A percentile compares a stretch with the other conserved stretches of the same genome.
These are phyloP conservation scores for Eleutherodactylus coqui DNA, from an alignment of 2,797 vertebrate species.

Conservation along the genomic window DNA sequence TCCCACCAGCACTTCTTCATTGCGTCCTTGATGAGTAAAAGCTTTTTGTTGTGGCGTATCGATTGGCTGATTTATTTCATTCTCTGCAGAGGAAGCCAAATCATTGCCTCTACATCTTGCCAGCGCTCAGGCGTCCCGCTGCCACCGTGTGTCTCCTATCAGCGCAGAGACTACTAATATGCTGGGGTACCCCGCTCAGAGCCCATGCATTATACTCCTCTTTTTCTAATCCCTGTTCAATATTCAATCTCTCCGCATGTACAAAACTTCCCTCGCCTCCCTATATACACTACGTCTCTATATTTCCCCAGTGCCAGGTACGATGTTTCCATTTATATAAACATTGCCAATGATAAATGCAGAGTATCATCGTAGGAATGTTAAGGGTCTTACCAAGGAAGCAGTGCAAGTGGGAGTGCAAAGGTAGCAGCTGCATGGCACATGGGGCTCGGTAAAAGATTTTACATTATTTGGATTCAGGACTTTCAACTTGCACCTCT, in stretches of 20 bases:
- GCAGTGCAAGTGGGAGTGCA: neutral
- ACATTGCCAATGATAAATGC: constrained; percentile 9
- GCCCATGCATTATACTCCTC: neutral
- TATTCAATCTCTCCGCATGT: neutral
- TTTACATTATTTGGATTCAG: neutral
- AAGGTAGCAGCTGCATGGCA: neutral
- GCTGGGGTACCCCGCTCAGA: neutral
- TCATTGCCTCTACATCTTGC: constrained; percentile 10
- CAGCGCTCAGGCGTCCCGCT: neutral
- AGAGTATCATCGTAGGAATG: constrained; percentile 2
- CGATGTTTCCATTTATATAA: constrained; percentile 12
- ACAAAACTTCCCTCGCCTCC: neutral
- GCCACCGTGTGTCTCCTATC: neutral
- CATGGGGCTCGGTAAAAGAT: neutral
- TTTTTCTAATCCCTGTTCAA: neutral
- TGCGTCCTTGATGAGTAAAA: constrained; percentile 45
- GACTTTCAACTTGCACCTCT: too few species aligned
- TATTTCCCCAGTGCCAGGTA: constrained; percentile 19
- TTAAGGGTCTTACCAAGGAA: neutral
- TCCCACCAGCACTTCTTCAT: neutral
- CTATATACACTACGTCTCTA: neutral
- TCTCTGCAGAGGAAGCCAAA: constrained; percentile 20
- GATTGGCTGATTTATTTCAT: constrained; percentile 56
- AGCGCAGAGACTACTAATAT: neutral
- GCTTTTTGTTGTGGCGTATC: constrained; percentile 58